Evolutionary conservation across 1,140 invertebrate genomes (phyloP), one percentile per base, ranked within the genome.

Genomic region (Calliopsis andreniformis): DNA sequence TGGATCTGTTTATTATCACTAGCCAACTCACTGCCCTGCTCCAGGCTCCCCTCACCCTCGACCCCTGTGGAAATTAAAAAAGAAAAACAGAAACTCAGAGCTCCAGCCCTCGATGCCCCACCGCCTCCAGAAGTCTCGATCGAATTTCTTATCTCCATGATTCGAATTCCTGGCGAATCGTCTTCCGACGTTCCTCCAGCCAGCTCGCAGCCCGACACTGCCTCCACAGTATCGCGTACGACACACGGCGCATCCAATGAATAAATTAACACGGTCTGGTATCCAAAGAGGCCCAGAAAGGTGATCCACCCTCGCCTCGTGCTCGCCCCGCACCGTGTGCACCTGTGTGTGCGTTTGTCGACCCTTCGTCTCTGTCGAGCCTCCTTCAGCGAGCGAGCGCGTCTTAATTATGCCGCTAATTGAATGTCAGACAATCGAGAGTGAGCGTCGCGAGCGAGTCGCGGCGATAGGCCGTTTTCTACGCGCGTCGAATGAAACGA

Each of bases 381-480:
- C 67, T 47, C 28, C 59, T 42, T 43, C 61, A 25, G 14, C 53
- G 30, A 28, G 45, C 43, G 53, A 42, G 42, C 20, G 45, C 39
- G 42, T 51, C 23, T 62, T 51, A 63, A 76, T 79, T 63, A 35
- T 53, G 53, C 23, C 55, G 63, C 72, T 79, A 76, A 69, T 79
- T 68, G 75, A 59, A 79, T 63, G 72, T 67, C 77, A 79, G 77
- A 79, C 77, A 79, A 79, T 79, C 70, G 61, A 62, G 62, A 45
- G 70, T 32, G 39, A 59, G 49, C 18, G 20, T 35, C 28, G 23
- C 4, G 3, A 35, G 25, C 53, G 49, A 66, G 69, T 61, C 43
- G 42, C 20, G 53, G 58, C 67, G 28, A 39, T 28, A 35, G 32
- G 16, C 28, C 35, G 20, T 25, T 18, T 6, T 51, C 14, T 45